Evolutionary conservation across 1,140 invertebrate species (phyloP).

Genomic region (Listronotus bonariensis): DNA sequence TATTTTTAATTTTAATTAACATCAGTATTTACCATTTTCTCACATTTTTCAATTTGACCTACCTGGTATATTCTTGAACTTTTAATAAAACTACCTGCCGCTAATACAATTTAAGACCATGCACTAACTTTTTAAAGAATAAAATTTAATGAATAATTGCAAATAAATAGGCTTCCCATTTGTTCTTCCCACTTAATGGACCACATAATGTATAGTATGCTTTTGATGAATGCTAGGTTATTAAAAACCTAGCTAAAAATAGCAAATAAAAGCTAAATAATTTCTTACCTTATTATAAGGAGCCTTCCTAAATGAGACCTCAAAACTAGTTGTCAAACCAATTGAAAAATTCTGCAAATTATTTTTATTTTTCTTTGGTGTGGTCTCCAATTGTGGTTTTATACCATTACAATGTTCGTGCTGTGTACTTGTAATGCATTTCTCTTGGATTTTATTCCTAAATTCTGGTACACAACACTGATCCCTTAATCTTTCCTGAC

Average conservation of each 20-base stretch:
- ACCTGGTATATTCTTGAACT: too few species aligned
- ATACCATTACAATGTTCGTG: constrained; percentile 39
- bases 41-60: too few species aligned
- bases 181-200: too few species aligned
- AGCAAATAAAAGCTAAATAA: neutral
- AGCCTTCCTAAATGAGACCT: constrained; percentile 63
- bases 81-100: too few species aligned
- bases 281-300: constrained; percentile 37
- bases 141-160: too few species aligned
- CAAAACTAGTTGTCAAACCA: constrained; percentile 73
- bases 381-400: constrained; percentile 1
- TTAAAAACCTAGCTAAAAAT: neutral
- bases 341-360: constrained; percentile 65
- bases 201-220: too few species aligned
- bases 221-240: too few species aligned
- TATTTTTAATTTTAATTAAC: too few species aligned
- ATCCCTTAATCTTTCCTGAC: neutral
- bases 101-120: too few species aligned
- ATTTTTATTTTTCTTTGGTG: constrained; percentile 66
- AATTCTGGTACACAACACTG: neutral
- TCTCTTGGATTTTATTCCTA: constrained; percentile 11
- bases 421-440: constrained; percentile 38
- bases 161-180: too few species aligned
- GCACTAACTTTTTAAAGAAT: too few species aligned
- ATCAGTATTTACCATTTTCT: too few species aligned